These are phyloP conservation scores for Cremastobaeus sp. DNA, from an alignment of 2,888 invertebrate species.

Conservation along the genomic window DNA sequence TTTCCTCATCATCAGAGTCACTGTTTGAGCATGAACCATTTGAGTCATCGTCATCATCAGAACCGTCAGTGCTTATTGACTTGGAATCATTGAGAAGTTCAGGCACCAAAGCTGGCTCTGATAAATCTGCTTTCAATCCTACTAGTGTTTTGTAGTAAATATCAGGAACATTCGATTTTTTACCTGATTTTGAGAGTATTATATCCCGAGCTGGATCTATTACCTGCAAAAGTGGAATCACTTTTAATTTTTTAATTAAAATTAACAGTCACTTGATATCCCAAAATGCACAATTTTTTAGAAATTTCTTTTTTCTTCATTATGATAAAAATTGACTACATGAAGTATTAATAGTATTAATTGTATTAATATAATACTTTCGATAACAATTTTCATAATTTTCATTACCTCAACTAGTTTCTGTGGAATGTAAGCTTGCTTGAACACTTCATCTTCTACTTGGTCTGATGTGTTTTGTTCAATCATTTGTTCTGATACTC, in stretches of 20 bases:
- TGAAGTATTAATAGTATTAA: too few relatives aligned
- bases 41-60: not conserved
- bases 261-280: too few relatives aligned
- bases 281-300: too few relatives aligned
- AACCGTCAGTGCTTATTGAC: conserved; percentile 63
- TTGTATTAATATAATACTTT: too few relatives aligned
- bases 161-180: too few relatives aligned
- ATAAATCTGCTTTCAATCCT: conserved; percentile 89
- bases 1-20: conserved; percentile 59
- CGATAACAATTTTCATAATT: conserved; percentile 15
- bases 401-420: conserved; percentile 88
- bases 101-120: conserved; percentile 84
- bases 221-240: conserved; percentile 80
- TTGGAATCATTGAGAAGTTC: conserved; percentile 80
- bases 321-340: too few relatives aligned
- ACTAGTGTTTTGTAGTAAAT: conserved; percentile 92
- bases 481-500: conserved; percentile 85
- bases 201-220: conserved; percentile 92
- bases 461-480: conserved; percentile 85
- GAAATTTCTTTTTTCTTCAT: too few relatives aligned
- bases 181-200: conserved; percentile 86
- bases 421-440: conserved; percentile 95
- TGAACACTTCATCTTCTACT: conserved; percentile 95
- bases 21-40: conserved; percentile 50
- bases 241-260: too few relatives aligned